Conservation (phyloP, 2,888 invertebrate species). For the Archips crataeganus region DNA sequence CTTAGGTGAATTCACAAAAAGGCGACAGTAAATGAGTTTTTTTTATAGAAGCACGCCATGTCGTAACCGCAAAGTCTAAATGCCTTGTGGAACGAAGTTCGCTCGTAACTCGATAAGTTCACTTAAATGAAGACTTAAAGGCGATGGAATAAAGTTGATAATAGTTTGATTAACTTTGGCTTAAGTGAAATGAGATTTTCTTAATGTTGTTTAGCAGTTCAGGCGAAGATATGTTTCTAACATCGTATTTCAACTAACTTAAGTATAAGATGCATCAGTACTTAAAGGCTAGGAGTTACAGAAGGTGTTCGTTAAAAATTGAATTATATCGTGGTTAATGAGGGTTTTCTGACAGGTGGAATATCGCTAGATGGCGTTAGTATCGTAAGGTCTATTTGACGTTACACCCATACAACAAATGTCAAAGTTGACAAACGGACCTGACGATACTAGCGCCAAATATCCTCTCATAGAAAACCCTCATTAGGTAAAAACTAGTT, state of each 20-base stretch:
- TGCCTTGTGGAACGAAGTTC: background rate
- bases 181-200: slow-evolving; percentile 17
- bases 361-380: too few species aligned
- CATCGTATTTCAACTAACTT: slow-evolving; percentile 4
- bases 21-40: background rate
- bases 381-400: too few species aligned
- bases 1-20: background rate
- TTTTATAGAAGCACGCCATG: slow-evolving; percentile 3
- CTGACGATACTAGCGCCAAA: too few species aligned
- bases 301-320: too few species aligned
- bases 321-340: too few species aligned
- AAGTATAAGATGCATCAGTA: background rate
- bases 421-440: too few species aligned
- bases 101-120: slow-evolving; percentile 5
- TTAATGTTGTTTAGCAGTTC: slow-evolving; percentile 21
- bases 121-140: slow-evolving; percentile 16
- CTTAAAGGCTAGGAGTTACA: background rate
- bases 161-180: slow-evolving; percentile 9
- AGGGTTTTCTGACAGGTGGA: too few species aligned
- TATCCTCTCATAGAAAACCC: too few species aligned
- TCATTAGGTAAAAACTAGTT: too few species aligned
- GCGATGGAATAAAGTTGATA: slow-evolving; percentile 16
- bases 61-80: slow-evolving; percentile 14
- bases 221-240: slow-evolving; percentile 3
- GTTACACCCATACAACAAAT: too few species aligned